These are phyloP conservation scores for Oncorhynchus tshawytscha DNA, from an alignment of 2,113 vertebrate species.

Conservation along the genomic window DNA sequence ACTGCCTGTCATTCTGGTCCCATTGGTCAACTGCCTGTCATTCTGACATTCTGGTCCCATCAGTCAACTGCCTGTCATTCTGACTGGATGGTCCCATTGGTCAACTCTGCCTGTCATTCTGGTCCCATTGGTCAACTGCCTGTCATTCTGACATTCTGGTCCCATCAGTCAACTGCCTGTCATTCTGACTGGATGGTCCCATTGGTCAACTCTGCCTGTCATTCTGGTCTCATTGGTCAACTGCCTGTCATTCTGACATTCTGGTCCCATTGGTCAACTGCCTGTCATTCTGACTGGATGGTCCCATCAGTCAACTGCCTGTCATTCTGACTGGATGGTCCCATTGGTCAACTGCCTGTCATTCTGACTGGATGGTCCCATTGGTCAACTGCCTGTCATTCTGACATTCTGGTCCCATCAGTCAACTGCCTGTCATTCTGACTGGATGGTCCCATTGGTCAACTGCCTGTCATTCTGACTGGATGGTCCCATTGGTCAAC, in stretches of 20 bases:
- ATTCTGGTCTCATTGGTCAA: slow-evolving; percentile 12
- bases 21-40: slow-evolving; percentile 51
- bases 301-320: slow-evolving; percentile 46
- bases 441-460: slow-evolving; percentile 44
- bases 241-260: too few relatives aligned
- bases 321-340: slow-evolving; percentile 46
- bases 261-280: slow-evolving; percentile 46
- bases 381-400: slow-evolving; percentile 51
- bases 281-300: slow-evolving; percentile 50
- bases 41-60: slow-evolving; percentile 50
- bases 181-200: slow-evolving; percentile 38
- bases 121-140: too few relatives aligned
- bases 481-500: slow-evolving; percentile 46
- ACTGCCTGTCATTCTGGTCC: slow-evolving; percentile 34
- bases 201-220: slow-evolving; percentile 51
- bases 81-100: not conserved
- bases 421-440: slow-evolving; percentile 53
- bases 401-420: slow-evolving; percentile 41
- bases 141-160: slow-evolving; percentile 38
- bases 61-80: slow-evolving; percentile 51
- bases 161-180: slow-evolving; percentile 48
- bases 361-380: slow-evolving; percentile 43
- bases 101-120: too few relatives aligned
- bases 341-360: slow-evolving; percentile 49
- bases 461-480: slow-evolving; percentile 49